These are phyloP conservation scores for Cryptus armator DNA, from an alignment of 2,888 invertebrate genomes.

Conservation along the genomic window DNA sequence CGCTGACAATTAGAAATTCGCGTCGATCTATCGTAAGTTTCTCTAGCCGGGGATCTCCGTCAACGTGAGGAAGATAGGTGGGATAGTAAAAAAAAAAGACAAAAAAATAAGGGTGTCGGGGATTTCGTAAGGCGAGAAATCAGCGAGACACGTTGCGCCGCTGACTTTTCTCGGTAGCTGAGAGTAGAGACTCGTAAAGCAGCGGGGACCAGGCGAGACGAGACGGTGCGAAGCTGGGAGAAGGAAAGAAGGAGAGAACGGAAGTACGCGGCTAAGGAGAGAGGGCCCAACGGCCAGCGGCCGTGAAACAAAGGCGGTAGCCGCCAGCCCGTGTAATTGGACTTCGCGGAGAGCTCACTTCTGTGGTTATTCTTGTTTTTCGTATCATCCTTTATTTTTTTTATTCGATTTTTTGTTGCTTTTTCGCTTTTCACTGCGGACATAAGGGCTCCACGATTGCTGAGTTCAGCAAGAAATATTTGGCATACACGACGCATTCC, in stretches of 20 bases:
- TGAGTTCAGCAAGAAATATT: conserved; percentile 48
- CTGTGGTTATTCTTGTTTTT: conserved; percentile 66
- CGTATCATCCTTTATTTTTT: conserved; percentile 29
- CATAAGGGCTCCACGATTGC: conserved; percentile 16
- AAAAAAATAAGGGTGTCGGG: conserved; percentile 72
- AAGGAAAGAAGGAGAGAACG: conserved; percentile 67
- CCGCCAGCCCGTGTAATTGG: conserved; percentile 85
- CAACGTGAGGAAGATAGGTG: conserved; percentile 38
- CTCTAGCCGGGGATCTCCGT: conserved; percentile 31
- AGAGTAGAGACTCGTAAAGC: conserved; percentile 60
- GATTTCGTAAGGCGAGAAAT: conserved; percentile 79
- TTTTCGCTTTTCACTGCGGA: conserved; percentile 16
- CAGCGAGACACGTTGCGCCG: conserved; percentile 73
- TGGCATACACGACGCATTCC: conserved; percentile 36
- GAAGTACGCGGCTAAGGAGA: conserved; percentile 75
- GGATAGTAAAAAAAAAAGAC: not conserved
- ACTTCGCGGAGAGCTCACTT: conserved; percentile 74
- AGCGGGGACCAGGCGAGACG: conserved; percentile 54
- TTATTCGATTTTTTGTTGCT: conserved; percentile 34
- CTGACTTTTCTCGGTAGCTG: conserved; percentile 69
- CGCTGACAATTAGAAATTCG: not conserved
- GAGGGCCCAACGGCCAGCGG: conserved; percentile 81
- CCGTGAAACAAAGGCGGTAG: conserved; percentile 85
- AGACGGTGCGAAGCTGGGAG: conserved; percentile 37
- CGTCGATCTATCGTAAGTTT: not conserved